A percentile compares a stretch with the other conserved stretches of the same genome.
phyloP scores from a whole-genome alignment of 2,113 vertebrate species.

The Tursiops truncatus region DNA sequence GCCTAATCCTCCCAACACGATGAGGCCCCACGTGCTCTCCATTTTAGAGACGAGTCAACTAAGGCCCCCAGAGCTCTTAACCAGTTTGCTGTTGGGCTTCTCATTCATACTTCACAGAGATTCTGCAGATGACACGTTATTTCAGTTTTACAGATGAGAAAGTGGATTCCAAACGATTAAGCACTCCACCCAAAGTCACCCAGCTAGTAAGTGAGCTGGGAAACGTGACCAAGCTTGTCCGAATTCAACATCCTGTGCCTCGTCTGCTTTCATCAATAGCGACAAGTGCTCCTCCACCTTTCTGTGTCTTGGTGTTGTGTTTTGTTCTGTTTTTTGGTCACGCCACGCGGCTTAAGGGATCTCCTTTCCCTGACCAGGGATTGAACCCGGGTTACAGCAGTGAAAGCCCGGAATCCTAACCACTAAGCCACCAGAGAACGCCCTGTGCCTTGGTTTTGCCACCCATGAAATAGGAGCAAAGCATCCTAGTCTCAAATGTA shows the following conservation, averaged over 20 bases:
- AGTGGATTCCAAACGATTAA: background rate
- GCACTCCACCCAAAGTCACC: background rate
- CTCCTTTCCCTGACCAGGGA: background rate
- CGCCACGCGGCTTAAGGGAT: background rate
- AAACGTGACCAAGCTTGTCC: background rate
- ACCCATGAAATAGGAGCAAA: background rate
- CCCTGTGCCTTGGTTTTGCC: background rate
- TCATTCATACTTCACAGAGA: background rate
- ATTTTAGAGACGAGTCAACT: background rate
- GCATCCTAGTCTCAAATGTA: background rate
- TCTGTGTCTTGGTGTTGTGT: background rate
- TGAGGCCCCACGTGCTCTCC: background rate
- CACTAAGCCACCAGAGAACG: background rate
- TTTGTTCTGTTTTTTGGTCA: background rate
- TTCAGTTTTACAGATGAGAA: background rate
- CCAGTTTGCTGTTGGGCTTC: background rate
- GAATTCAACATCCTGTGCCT: background rate
- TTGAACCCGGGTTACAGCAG: background rate
- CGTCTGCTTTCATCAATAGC: background rate
- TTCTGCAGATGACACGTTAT: background rate
- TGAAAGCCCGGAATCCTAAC: background rate
- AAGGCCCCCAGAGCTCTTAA: background rate
- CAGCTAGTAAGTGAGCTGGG: background rate
- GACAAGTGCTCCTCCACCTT: background rate
- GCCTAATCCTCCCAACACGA: background rate